These are phyloP conservation scores for Sinocyclocheilus rhinocerous DNA, from an alignment of 2,113 vertebrate genomes.

Conservation along the genomic window DNA sequence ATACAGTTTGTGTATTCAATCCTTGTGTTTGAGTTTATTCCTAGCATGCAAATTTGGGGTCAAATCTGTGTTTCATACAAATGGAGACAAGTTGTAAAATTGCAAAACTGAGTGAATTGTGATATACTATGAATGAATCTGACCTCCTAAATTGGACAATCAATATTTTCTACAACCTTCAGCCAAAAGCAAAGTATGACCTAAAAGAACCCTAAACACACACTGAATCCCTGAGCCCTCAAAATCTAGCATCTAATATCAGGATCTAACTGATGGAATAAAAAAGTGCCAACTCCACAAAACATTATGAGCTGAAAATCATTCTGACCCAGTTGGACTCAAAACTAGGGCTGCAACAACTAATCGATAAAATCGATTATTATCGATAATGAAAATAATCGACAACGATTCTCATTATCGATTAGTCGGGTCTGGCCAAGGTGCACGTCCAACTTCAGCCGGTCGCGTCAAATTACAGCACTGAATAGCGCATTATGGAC, in stretches of 20 bases:
- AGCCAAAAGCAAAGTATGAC: neutral
- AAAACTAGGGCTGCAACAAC: too few species aligned
- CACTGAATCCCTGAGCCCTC: neutral
- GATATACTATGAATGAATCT: neutral
- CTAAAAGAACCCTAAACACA: neutral
- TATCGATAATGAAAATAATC: too few species aligned
- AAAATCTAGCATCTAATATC: neutral
- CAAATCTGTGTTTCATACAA: neutral
- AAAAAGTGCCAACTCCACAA: constrained; percentile 12
- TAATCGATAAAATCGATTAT: too few species aligned
- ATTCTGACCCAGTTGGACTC: neutral
- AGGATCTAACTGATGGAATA: neutral
- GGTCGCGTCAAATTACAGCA: too few species aligned
- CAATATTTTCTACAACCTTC: neutral
- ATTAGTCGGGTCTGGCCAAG: too few species aligned
- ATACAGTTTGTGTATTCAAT: neutral
- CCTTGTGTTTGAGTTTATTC: neutral
- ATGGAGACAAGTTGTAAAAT: neutral
- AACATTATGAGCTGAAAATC: constrained; percentile 15
- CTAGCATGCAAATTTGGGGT: neutral
- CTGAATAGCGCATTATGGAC: too few species aligned
- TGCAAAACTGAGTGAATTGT: neutral
- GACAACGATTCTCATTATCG: too few species aligned
- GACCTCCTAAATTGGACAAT: neutral
- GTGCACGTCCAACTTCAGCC: too few species aligned